phyloP scores from a whole-genome alignment of 2,888 invertebrate species.

The Callosobruchus maculatus region DNA sequence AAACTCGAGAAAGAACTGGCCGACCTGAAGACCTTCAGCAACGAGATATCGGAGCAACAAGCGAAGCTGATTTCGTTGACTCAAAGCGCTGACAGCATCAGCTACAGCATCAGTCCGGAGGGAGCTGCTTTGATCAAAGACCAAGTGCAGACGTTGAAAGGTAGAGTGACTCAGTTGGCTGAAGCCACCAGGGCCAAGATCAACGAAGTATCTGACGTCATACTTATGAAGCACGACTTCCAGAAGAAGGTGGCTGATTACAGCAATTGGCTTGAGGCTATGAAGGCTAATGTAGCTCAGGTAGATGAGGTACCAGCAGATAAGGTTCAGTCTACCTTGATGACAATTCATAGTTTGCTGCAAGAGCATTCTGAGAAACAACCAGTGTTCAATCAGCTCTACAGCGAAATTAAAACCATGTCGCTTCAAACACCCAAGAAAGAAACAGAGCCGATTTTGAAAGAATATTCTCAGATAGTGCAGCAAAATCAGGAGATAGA shows the following conservation, averaged over 20 bases:
- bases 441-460: constrained; percentile 69
- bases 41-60: constrained; percentile 82
- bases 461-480: constrained; percentile 72
- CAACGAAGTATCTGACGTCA: constrained; percentile 76
- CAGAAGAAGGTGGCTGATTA: constrained; percentile 75
- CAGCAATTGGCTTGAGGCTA: constrained; percentile 74
- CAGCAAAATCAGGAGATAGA: constrained; percentile 75
- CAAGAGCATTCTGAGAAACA: constrained; percentile 85
- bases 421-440: constrained; percentile 63
- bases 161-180: constrained; percentile 68
- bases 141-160: constrained; percentile 70
- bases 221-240: constrained; percentile 79
- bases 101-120: constrained; percentile 73
- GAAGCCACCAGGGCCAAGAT: constrained; percentile 74
- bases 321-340: constrained; percentile 74
- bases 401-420: constrained; percentile 78
- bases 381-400: constrained; percentile 71
- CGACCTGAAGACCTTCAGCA: constrained; percentile 74
- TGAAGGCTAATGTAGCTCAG: constrained; percentile 68
- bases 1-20: constrained; percentile 74
- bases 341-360: constrained; percentile 73
- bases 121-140: constrained; percentile 69
- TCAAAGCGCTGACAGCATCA: constrained; percentile 75
- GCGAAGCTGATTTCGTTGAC: constrained; percentile 76
- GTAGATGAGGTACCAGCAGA: constrained; percentile 79